These are phyloP conservation scores for Dendroctonus ponderosae DNA, from an alignment of 1,140 invertebrate species.

Conservation along the genomic window DNA sequence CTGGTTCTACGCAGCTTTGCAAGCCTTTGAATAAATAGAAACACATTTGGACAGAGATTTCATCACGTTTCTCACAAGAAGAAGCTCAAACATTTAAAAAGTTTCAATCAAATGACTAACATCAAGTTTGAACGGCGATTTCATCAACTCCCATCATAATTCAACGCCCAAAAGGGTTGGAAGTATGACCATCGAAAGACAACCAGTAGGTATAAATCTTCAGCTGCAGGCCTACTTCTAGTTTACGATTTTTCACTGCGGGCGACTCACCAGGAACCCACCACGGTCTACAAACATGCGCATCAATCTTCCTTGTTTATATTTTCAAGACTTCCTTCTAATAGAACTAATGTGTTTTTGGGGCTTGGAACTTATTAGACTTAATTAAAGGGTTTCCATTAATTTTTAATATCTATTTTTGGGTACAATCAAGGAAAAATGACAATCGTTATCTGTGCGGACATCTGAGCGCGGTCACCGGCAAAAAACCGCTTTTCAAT, in stretches of 20 bases:
- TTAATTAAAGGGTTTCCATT: slow-evolving; percentile 15
- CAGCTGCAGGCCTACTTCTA: slow-evolving; percentile 18
- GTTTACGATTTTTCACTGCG: slow-evolving; percentile 21
- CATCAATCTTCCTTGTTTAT: slow-evolving; percentile 25
- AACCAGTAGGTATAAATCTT: slow-evolving; percentile 13
- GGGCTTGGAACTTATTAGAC: slow-evolving; percentile 18
- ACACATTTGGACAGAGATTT: no score
- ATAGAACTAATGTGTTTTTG: slow-evolving; percentile 19
- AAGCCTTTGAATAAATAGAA: no score
- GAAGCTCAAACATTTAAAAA: no score
- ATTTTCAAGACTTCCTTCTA: slow-evolving; percentile 10
- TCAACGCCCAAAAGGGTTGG: not conserved
- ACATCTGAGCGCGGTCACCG: slow-evolving; percentile 1
- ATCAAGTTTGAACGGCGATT: no score
- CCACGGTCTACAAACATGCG: slow-evolving; percentile 14
- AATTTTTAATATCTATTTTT: not conserved
- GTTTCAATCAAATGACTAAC: no score
- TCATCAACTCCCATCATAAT: no score
- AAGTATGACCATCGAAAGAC: not conserved
- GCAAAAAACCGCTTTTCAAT: slow-evolving; percentile 7
- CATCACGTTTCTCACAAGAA: no score
- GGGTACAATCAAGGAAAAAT: not conserved
- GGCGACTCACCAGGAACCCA: slow-evolving; percentile 15
- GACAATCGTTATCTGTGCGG: not conserved
- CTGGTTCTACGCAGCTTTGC: no score